Evolutionary conservation across 1,140 invertebrate species (phyloP).

Genomic region (Eupristina koningsbergeri): DNA sequence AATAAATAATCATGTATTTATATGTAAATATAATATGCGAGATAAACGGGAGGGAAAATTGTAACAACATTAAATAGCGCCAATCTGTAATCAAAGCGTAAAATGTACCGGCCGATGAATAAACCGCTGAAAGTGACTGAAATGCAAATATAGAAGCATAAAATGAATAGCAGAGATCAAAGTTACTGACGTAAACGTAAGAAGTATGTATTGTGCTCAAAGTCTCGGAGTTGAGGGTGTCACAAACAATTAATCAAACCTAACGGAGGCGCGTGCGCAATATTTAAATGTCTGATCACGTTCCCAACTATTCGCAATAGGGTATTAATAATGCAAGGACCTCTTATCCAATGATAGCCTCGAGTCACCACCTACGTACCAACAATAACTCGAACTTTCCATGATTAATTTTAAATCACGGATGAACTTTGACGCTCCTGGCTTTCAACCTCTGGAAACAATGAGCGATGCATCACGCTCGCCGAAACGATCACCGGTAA

Average conservation of each 20-base stretch:
- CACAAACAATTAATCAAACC: background rate
- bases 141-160: background rate
- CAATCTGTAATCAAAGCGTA: background rate
- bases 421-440: slow-evolving; percentile 36
- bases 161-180: background rate
- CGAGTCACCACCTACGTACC: slow-evolving; percentile 1
- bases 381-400: slow-evolving; percentile 22
- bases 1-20: background rate
- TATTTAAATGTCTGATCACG: background rate
- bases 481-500: background rate
- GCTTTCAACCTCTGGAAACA: slow-evolving; percentile 5
- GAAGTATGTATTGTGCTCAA: background rate
- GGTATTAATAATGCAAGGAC: background rate
- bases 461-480: slow-evolving; percentile 35
- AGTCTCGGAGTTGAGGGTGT: background rate
- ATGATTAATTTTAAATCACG: slow-evolving; percentile 26
- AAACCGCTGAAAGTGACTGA: background rate
- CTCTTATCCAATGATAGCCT: background rate
- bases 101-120: too few relatives aligned
- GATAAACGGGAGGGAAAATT: background rate
- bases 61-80: background rate
- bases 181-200: background rate
- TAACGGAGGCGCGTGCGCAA: background rate
- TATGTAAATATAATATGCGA: background rate
- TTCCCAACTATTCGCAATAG: background rate